These are phyloP conservation scores for Emydura subglobosa DNA, from an alignment of 2,113 vertebrate genomes.

Conservation along the genomic window DNA sequence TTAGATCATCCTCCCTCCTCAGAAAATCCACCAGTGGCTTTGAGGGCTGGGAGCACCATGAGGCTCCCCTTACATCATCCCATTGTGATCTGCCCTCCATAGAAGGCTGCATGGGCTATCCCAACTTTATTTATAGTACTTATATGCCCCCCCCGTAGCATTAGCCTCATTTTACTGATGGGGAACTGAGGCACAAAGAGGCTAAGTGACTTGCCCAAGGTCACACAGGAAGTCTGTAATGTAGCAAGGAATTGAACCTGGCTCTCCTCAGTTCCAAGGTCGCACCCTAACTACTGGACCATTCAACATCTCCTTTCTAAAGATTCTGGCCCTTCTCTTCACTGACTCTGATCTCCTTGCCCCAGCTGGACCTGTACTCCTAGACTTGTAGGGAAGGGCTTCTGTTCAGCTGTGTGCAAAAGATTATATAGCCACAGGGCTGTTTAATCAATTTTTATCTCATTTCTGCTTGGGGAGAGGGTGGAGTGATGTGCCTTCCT, in stretches of 20 bases:
- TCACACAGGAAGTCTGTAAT: neutral
- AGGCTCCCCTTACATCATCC: neutral
- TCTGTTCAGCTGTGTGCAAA: neutral
- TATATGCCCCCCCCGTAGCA: neutral
- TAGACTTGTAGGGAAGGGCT: neutral
- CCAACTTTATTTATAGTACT: neutral
- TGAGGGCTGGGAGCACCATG: neutral
- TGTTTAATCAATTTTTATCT: neutral
- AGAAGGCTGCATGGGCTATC: neutral
- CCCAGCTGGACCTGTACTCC: neutral
- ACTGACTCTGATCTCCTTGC: neutral
- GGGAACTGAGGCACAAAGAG: neutral
- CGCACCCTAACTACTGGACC: neutral
- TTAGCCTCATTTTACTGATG: slow-evolving; percentile 5
- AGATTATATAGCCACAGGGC: neutral
- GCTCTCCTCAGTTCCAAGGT: neutral
- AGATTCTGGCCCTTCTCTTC: too few relatives aligned
- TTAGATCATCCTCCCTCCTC: neutral
- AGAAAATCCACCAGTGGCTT: neutral
- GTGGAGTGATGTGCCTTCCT: too few relatives aligned
- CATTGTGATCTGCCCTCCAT: neutral
- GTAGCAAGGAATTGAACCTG: neutral
- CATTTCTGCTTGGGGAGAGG: too few relatives aligned
- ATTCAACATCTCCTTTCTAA: neutral
- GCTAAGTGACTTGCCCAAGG: neutral